Evolutionary conservation across 2,888 invertebrate species (phyloP), one percentile per base, ranked within the genome.

Genomic region (Drosophila neotestacea): DNA sequence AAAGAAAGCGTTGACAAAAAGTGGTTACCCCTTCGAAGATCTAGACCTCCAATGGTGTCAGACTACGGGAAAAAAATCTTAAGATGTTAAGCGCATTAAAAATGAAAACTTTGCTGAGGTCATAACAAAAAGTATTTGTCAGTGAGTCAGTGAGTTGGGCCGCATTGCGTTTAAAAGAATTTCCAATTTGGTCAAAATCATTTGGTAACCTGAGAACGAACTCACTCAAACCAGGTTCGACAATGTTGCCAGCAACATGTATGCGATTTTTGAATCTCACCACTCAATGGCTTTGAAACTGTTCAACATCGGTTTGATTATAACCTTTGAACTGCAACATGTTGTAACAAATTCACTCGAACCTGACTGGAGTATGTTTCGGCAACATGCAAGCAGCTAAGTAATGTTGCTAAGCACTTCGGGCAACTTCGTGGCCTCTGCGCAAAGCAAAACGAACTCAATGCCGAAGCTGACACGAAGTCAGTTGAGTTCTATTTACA

Each of bases 41-140:
- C 30, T 28, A 36, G 75, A 76, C 79, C 79, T 28, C 79, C 83
- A 65, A 58, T 62, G 62, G 62, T 27, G 68, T 56, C 46, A 38
- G 41, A 44, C 16, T 39, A 44, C 39, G 27, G 27, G 22, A 46
- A 47, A 70, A 28, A 47, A 63, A 50, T 52, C 13, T 75, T 73
- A 77, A 77, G 78, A 71, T 69, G 27, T 77, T 85, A 82, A 85
- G 86, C 84, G 86, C 86, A 72, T 82, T 82, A 83, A 56, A 65
- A 75, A 50, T 32, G 32, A 52, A 46, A 41, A 41, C 34, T 34
- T 27, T 22, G 38, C 36, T 34, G 36, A 63, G 55, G 42, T 60
- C 63, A 38, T 51, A 69, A 69, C 41, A 61, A 64, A 74, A 38
- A 67, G 58, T 59, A 73, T 78, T 77, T 62, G 55, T 78, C 51